These are phyloP conservation scores for Lumbricus terrestris DNA, from an alignment of 2,888 invertebrate genomes.

Conservation along the genomic window DNA sequence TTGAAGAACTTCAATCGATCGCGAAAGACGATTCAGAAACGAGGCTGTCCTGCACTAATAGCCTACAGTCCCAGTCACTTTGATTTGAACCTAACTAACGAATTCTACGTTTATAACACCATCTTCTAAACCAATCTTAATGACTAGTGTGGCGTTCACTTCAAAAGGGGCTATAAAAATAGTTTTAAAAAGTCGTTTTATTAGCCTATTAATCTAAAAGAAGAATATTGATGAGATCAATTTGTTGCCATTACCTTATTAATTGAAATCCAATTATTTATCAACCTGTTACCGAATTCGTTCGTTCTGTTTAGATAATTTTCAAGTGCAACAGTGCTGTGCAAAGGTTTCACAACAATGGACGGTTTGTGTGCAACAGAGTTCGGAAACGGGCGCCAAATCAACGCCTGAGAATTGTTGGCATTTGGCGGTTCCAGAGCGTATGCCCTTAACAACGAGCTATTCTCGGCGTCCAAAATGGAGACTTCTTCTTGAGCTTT, in stretches of 20 bases:
- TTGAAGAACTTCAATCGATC: not conserved
- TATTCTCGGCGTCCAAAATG: conserved; percentile 18
- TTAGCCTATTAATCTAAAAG: not conserved
- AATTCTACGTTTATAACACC: not conserved
- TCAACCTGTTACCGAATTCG: not conserved
- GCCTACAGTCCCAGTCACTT: not conserved
- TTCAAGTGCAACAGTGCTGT: not conserved
- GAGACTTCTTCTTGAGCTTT: conserved; percentile 33
- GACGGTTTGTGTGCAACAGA: not conserved
- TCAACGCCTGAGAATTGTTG: conserved; percentile 31
- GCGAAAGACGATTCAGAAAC: not conserved
- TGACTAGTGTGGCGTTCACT: not conserved
- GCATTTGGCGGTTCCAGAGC: conserved; percentile 34
- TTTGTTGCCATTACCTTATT: not conserved
- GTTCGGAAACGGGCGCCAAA: not conserved
- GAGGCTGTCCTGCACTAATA: too few species aligned
- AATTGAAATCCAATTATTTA: not conserved
- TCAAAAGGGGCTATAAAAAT: not conserved
- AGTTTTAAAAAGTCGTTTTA: not conserved
- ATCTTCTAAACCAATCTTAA: not conserved
- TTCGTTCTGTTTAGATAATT: not conserved
- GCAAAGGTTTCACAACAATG: conserved; percentile 3
- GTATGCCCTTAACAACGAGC: conserved; percentile 24
- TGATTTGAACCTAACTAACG: not conserved
- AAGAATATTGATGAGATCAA: not conserved